phyloP scores from a whole-genome alignment of 2,888 invertebrate species.

The Eristalinus sepulchralis region DNA sequence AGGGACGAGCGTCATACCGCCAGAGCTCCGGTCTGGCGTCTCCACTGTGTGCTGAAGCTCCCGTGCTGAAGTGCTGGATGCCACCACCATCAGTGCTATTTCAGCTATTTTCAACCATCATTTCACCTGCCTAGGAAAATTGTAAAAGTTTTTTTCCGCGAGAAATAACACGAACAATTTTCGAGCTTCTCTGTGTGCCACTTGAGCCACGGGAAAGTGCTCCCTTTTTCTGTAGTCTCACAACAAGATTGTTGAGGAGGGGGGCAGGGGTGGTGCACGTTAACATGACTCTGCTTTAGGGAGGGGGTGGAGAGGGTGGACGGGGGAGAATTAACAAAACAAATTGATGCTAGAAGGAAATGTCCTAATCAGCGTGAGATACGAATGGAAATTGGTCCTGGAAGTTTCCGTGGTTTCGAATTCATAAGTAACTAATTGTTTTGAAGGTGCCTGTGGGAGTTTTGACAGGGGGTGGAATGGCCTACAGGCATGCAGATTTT shows the following conservation, averaged over 20 bases:
- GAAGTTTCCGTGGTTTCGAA: background rate
- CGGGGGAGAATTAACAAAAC: slow-evolving; percentile 67
- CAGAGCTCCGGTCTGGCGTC: background rate
- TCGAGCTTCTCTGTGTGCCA: slow-evolving; percentile 27
- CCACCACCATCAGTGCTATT: slow-evolving; percentile 43
- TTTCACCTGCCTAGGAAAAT: slow-evolving; percentile 71
- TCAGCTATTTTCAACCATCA: slow-evolving; percentile 70
- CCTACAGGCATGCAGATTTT: background rate
- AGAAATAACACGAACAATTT: slow-evolving; percentile 70
- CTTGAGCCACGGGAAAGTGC: slow-evolving; percentile 32
- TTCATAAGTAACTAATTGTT: slow-evolving; percentile 7
- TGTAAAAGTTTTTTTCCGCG: slow-evolving; percentile 71
- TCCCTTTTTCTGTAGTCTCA: background rate
- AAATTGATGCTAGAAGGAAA: slow-evolving; percentile 68
- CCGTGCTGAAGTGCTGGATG: background rate
- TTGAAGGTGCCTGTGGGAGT: background rate
- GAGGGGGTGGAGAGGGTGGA: background rate
- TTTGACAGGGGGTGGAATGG: background rate
- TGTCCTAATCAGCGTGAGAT: slow-evolving; percentile 66
- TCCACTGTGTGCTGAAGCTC: background rate
- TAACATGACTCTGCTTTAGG: slow-evolving; percentile 49
- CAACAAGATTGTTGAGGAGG: background rate
- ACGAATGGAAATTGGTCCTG: slow-evolving; percentile 28
- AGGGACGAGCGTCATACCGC: slow-evolving; percentile 33
- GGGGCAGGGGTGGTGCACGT: slow-evolving; percentile 14